Evolutionary conservation across 1,140 invertebrate genomes (phyloP).

Genomic region (Melipona quadrifasciata): DNA sequence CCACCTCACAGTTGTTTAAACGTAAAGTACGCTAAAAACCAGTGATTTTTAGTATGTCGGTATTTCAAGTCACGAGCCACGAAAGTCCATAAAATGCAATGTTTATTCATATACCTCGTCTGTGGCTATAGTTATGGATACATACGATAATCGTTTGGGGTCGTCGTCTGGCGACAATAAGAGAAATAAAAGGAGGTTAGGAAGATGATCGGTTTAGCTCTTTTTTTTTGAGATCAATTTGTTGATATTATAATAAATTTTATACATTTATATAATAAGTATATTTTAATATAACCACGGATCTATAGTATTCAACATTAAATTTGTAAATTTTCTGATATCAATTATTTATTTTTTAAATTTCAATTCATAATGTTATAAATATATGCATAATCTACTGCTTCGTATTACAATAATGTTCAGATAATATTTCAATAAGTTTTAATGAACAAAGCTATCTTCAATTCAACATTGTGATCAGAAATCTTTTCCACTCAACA

Average conservation of each 20-base stretch:
- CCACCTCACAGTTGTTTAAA: too few relatives aligned
- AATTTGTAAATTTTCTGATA: not conserved
- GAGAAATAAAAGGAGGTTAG: too few relatives aligned
- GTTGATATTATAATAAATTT: not conserved
- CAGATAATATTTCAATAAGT: not conserved
- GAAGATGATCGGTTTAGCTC: too few relatives aligned
- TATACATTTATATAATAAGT: not conserved
- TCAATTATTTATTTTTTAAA: not conserved
- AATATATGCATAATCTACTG: not conserved
- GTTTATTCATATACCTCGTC: too few relatives aligned
- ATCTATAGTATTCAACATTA: not conserved
- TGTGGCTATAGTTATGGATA: too few relatives aligned
- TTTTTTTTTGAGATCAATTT: too few relatives aligned
- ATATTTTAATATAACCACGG: not conserved
- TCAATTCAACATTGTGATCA: conserved; percentile 82
- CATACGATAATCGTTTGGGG: too few relatives aligned
- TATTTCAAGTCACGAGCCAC: too few relatives aligned
- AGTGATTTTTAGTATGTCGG: too few relatives aligned
- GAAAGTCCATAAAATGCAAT: too few relatives aligned
- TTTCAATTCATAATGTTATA: not conserved
- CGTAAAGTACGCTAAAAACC: too few relatives aligned
- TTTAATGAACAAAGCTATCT: not conserved
- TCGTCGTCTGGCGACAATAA: too few relatives aligned
- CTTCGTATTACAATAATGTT: not conserved
- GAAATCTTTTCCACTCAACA: conserved; percentile 84